Conservation (phyloP, 1,140 invertebrate genomes). For the Phocides pigmalion region DNA sequence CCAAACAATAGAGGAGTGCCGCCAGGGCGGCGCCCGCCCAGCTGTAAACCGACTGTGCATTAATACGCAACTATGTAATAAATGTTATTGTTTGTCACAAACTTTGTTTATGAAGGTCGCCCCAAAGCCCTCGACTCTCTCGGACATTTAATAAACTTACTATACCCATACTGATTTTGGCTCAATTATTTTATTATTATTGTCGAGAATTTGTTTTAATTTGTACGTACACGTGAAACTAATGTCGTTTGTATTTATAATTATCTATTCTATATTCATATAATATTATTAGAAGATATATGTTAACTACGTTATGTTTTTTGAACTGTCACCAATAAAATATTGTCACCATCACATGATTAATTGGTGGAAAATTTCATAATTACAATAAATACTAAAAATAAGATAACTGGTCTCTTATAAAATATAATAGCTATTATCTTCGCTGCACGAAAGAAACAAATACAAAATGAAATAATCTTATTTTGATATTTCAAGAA, state of each 20-base stretch:
- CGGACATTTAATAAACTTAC: conserved; percentile 65
- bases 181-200: conserved; percentile 48
- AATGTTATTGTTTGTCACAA: conserved; percentile 82
- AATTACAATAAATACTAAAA: no score
- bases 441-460: conserved; percentile 33
- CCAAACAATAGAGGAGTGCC: conserved; percentile 53
- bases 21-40: conserved; percentile 63
- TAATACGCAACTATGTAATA: conserved; percentile 78
- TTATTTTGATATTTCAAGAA: conserved; percentile 62
- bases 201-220: conserved; percentile 15
- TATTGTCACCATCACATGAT: no score
- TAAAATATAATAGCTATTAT: conserved; percentile 29
- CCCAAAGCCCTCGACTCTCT: conserved; percentile 50
- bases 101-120: conserved; percentile 74
- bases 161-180: conserved; percentile 48
- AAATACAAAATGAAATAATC: conserved; percentile 59
- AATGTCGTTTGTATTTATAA: no score
- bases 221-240: not conserved
- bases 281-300: no score
- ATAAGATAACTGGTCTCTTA: not conserved
- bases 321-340: no score
- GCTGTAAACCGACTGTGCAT: conserved; percentile 73
- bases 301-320: no score
- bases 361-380: no score
- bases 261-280: no score